These are phyloP conservation scores for Acleris literana DNA, from an alignment of 2,888 invertebrate species.

Conservation along the genomic window DNA sequence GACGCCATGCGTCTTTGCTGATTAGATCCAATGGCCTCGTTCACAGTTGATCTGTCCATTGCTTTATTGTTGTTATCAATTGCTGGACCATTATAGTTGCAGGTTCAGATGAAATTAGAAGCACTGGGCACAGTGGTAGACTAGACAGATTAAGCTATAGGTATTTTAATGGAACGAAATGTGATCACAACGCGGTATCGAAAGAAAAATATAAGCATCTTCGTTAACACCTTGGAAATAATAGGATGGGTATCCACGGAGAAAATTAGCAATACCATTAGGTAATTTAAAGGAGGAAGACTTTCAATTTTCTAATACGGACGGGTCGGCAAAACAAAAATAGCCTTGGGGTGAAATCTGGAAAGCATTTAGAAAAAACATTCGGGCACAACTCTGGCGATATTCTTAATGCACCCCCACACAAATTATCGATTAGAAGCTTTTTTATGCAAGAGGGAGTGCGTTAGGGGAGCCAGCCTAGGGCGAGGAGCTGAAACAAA, in stretches of 20 bases:
- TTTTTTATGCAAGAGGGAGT: slow-evolving; percentile 84
- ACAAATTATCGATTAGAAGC: slow-evolving; percentile 84
- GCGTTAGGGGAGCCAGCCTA: slow-evolving; percentile 71
- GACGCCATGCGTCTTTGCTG: slow-evolving; percentile 69
- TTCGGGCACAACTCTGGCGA: slow-evolving; percentile 73
- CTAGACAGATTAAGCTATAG: slow-evolving; percentile 16
- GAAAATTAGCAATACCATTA: slow-evolving; percentile 36
- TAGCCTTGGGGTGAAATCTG: slow-evolving; percentile 77
- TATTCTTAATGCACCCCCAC: slow-evolving; percentile 84
- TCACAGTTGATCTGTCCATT: slow-evolving; percentile 42
- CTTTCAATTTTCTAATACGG: slow-evolving; percentile 64
- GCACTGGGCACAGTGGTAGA: slow-evolving; percentile 19
- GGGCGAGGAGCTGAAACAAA: slow-evolving; percentile 83
- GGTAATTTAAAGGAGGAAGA: slow-evolving; percentile 32
- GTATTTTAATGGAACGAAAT: no score
- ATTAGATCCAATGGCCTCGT: slow-evolving; percentile 61
- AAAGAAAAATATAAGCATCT: neutral
- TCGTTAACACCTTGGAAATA: slow-evolving; percentile 14
- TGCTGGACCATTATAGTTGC: slow-evolving; percentile 56
- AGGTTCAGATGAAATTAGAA: slow-evolving; percentile 34
- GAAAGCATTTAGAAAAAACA: slow-evolving; percentile 79
- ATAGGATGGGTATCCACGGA: slow-evolving; percentile 17
- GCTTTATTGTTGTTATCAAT: slow-evolving; percentile 67
- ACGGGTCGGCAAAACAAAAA: slow-evolving; percentile 74
- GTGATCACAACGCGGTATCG: no score